Conservation (phyloP, 1,140 invertebrate genomes). For the Aphis gossypii region DNA sequence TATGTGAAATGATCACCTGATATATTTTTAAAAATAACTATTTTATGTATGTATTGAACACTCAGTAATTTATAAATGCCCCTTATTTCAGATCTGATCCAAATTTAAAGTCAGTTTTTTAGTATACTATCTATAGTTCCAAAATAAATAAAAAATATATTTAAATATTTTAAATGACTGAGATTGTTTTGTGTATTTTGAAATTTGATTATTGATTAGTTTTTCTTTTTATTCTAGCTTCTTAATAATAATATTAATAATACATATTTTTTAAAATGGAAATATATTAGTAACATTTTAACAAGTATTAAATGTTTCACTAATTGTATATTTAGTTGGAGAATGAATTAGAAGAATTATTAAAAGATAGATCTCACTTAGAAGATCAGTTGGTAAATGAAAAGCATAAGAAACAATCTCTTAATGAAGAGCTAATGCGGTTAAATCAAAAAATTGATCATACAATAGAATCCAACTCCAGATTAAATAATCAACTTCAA, state of each 20-base stretch:
- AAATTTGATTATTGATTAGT: background rate
- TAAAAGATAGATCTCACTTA: constrained; percentile 76
- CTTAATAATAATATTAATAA: background rate
- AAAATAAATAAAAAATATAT: background rate
- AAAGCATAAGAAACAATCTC: constrained; percentile 77
- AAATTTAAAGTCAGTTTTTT: too few species aligned
- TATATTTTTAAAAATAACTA: too few species aligned
- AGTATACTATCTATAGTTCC: too few species aligned
- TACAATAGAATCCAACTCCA: constrained; percentile 77
- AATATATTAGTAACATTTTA: background rate
- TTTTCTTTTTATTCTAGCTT: background rate
- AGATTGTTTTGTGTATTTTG: background rate
- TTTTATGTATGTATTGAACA: too few species aligned
- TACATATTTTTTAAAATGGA: background rate
- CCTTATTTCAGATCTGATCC: too few species aligned
- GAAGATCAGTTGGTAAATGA: constrained; percentile 78
- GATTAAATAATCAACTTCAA: constrained; percentile 79
- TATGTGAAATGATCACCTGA: too few species aligned
- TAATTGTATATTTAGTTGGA: constrained; percentile 65
- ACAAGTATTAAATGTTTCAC: background rate
- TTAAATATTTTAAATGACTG: background rate
- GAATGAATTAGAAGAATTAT: constrained; percentile 71
- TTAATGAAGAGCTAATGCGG: constrained; percentile 79
- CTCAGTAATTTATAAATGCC: too few species aligned
- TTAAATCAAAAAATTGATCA: constrained; percentile 78